Conservation (phyloP, 2,888 invertebrate species). For the Acronicta leporina region DNA sequence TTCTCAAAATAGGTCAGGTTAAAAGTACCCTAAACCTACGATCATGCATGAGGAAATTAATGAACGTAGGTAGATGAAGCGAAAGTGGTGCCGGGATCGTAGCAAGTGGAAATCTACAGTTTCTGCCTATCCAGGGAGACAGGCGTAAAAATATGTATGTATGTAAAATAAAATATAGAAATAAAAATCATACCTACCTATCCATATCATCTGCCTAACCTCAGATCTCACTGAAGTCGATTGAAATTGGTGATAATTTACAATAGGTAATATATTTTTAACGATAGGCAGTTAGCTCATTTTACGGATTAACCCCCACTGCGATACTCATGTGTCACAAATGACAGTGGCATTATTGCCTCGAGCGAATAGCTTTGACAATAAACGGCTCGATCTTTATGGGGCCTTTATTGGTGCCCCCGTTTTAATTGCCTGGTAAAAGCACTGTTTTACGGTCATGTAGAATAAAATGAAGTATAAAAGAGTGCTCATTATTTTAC, state of each 20-base stretch:
- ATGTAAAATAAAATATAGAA: no score
- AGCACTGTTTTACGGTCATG: slow-evolving; percentile 27
- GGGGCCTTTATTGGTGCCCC: slow-evolving; percentile 22
- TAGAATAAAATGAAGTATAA: slow-evolving; percentile 26
- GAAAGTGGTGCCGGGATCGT: no score
- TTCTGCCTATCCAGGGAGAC: no score
- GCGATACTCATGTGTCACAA: slow-evolving; percentile 18
- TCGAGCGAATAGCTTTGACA: slow-evolving; percentile 37
- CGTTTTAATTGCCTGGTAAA: slow-evolving; percentile 42
- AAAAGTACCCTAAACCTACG: no score
- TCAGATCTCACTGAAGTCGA: background rate
- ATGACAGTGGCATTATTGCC: slow-evolving; percentile 28
- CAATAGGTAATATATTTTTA: slow-evolving; percentile 20
- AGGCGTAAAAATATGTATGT: no score
- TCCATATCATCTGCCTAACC: no score
- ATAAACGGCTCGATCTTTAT: slow-evolving; percentile 34
- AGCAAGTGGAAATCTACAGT: no score
- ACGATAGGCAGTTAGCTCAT: slow-evolving; percentile 19
- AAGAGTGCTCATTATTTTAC: background rate
- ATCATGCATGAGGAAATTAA: no score
- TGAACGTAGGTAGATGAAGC: no score
- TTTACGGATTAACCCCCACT: slow-evolving; percentile 22
- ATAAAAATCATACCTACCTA: no score
- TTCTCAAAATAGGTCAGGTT: no score
- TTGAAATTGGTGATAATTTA: slow-evolving; percentile 8